phyloP scores from a whole-genome alignment of 2,797 vertebrate species.

The Lacerta viridis region DNA sequence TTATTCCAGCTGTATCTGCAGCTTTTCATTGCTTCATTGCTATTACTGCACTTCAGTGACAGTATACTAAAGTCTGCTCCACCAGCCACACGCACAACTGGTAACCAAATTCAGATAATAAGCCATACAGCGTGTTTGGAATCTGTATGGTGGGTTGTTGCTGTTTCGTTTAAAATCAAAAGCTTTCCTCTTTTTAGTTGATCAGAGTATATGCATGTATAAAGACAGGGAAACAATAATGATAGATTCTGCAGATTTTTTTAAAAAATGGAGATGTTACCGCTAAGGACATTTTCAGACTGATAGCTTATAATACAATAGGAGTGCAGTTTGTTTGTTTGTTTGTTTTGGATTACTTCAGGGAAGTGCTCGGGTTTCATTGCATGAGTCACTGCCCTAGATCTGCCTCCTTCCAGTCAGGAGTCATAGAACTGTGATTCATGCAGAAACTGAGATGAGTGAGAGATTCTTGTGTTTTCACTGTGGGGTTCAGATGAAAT shows the following conservation, averaged over 20 bases:
- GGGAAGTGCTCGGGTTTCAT: neutral
- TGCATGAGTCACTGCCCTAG: neutral
- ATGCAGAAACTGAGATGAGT: neutral
- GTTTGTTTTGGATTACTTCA: neutral
- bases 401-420: neutral
- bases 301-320: neutral
- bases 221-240: neutral
- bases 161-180: too few species aligned
- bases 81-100: neutral
- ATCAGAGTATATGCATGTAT: neutral
- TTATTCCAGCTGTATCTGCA: constrained; percentile 33
- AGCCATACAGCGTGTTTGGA: neutral
- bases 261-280: neutral
- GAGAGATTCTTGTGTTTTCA: neutral
- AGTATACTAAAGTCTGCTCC: constrained; percentile 10
- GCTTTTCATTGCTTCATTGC: neutral
- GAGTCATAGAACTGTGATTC: too few species aligned
- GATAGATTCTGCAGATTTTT: too few species aligned
- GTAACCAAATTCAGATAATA: neutral
- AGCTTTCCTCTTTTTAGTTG: too few species aligned
- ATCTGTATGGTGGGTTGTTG: neutral
- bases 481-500: neutral
- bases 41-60: constrained; percentile 34
- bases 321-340: neutral
- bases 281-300: neutral